Evolutionary conservation across 2,888 invertebrate species (phyloP).

Genomic region (Lysandra coridon): DNA sequence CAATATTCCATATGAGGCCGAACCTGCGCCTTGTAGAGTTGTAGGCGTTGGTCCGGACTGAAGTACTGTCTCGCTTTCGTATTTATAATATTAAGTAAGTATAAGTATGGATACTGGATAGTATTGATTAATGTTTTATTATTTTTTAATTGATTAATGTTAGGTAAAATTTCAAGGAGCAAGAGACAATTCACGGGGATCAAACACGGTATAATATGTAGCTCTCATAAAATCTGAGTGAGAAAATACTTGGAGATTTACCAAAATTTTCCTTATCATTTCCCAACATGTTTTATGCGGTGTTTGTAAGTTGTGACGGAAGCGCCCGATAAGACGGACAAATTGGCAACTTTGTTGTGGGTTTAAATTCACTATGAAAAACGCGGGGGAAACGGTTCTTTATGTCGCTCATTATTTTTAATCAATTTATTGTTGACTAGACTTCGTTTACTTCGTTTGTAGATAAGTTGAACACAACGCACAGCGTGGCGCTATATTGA

Average conservation of each 20-base stretch:
- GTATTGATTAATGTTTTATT: background rate
- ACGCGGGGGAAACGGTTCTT: conserved; percentile 12
- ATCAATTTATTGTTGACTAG: background rate
- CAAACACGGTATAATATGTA: background rate
- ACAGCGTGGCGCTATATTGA: too few species aligned
- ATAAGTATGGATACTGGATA: too few species aligned
- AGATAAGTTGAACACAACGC: too few species aligned
- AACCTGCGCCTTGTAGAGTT: too few species aligned
- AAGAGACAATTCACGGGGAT: background rate
- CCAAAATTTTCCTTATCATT: conserved; percentile 28
- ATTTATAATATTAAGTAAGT: too few species aligned
- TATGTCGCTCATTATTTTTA: background rate
- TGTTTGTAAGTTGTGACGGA: conserved; percentile 29
- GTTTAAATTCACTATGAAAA: conserved; percentile 28
- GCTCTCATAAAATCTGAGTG: conserved; percentile 1
- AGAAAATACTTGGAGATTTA: conserved; percentile 21
- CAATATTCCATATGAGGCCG: too few species aligned
- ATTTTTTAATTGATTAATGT: background rate
- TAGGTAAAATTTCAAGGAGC: background rate
- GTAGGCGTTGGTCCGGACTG: too few species aligned
- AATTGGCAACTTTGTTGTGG: conserved; percentile 26
- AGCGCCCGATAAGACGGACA: conserved; percentile 20
- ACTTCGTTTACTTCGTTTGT: too few species aligned
- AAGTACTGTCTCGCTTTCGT: too few species aligned
- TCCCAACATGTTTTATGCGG: conserved; percentile 19